Base-by-base conservation (phyloP, 2,113 vertebrate species). In the Columba livia region DNA sequence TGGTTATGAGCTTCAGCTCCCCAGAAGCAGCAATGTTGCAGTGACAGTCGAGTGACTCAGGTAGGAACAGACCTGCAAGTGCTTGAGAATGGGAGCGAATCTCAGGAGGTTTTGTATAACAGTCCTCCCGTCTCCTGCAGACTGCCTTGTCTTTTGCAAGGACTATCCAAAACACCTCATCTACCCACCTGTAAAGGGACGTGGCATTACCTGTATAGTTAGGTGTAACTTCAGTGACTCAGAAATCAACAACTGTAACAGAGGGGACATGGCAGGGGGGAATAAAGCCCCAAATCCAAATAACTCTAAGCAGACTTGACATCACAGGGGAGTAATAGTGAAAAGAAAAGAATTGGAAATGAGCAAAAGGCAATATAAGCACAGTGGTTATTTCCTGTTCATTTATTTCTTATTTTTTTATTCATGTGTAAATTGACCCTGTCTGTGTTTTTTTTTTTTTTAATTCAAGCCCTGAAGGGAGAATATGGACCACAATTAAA, bases 331-430 rank as follows among this genome's bases (percentile, higher is more conserved):
- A 92, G 38, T 58, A 73, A 85, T 40, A 60, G 47, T 8, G 11
- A 83, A 71, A 60, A 44, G 48, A 62, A 72, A 53, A 86, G 26
- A 58, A 85, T 14, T 2, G 51, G 92, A 96, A 94, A 94, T 28
- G 40, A 92, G 71, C 74, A 88, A 89, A 89, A 78, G 6, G 38
- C 54, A 75, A 74, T 60, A 87, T 24, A 73, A 95, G 88, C 78
- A 57, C 74, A 73, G 12, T 80, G 24, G 61, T 79, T 82, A 85
- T 88, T 97, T 98, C 97, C 89, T 89, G 94, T 73, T 95, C 80
- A 62, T 40, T 72, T 94, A 84, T 83, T 92, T 74, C 65, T 82
- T 72, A 38, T 38, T 84, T 48, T 93, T 91, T 92, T 73, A 58
- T 79, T 60, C n/a, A 58, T 77, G 47, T 88, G 88, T 89, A 97